A percentile compares a stretch with the other conserved stretches of the same genome.
phyloP scores from a whole-genome alignment of 2,888 invertebrate species.

The Augochlorella aurata region DNA sequence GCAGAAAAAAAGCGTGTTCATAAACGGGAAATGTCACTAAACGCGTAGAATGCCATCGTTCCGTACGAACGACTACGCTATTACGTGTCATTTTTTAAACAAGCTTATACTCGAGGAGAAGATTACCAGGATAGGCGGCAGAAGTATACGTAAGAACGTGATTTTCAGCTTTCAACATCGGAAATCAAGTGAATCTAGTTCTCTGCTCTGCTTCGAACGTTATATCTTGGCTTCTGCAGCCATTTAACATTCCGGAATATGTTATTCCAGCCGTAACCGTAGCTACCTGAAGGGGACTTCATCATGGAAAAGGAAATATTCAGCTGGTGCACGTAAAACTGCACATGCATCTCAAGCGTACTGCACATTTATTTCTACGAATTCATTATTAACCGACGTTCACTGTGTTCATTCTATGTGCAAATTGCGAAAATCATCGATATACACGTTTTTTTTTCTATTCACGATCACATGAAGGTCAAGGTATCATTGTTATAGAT shows the following conservation, averaged over 20 bases:
- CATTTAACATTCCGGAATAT: constrained; percentile 2
- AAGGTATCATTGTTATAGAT: too few species aligned
- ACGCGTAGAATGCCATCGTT: constrained; percentile 5
- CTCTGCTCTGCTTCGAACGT: neutral
- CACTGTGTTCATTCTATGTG: too few species aligned
- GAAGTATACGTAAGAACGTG: constrained; percentile 11
- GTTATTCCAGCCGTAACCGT: neutral
- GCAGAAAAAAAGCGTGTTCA: neutral
- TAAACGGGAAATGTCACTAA: constrained; percentile 14
- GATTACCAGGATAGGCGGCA: neutral
- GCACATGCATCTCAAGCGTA: neutral
- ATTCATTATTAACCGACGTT: too few species aligned
- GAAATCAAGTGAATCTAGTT: neutral
- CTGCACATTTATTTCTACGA: neutral
- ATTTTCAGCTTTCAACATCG: constrained; percentile 6
- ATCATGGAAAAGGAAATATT: neutral
- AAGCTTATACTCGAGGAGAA: neutral
- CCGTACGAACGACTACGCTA: constrained; percentile 22
- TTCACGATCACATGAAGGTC: too few species aligned
- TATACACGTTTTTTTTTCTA: too few species aligned
- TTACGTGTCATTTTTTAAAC: constrained; percentile 27
- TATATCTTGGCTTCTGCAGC: neutral
- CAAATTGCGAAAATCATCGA: too few species aligned
- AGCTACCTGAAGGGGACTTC: neutral
- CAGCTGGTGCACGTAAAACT: neutral